Evolutionary conservation across 2,797 vertebrate genomes (phyloP).

Genomic region (Pantherophis vulpinus): DNA sequence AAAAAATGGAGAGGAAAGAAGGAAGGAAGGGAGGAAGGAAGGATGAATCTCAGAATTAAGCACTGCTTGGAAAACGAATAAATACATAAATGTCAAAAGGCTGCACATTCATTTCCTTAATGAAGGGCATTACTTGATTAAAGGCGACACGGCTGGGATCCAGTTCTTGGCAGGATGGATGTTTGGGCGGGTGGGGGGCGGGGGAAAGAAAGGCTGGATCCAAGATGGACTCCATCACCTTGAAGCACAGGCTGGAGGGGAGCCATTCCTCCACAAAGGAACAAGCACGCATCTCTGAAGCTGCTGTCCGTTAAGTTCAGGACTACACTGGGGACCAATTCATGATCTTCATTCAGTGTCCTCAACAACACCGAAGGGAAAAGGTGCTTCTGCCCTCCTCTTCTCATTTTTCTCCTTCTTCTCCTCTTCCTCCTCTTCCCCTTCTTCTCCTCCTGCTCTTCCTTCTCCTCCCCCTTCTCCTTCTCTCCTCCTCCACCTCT

Average conservation of each 20-base stretch:
- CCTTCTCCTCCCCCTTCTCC: no score
- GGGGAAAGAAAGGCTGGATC: background rate
- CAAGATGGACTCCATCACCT: background rate
- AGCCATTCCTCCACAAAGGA: background rate
- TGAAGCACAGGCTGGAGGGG: background rate
- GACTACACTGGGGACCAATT: background rate
- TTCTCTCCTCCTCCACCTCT: background rate
- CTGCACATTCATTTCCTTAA: slow-evolving; percentile 10
- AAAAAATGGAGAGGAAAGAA: no score
- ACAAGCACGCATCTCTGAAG: background rate
- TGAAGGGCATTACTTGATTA: slow-evolving; percentile 29
- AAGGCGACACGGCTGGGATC: slow-evolving; percentile 13
- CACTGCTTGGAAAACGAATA: background rate
- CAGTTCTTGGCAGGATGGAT: background rate
- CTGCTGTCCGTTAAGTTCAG: background rate
- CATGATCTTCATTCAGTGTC: background rate
- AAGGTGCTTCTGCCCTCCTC: background rate
- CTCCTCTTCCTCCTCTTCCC: no score
- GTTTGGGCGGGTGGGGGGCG: background rate
- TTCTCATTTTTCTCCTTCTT: fast-evolving
- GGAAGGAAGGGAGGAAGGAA: background rate
- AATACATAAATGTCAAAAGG: slow-evolving; percentile 20
- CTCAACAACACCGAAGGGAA: background rate
- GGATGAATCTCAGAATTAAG: slow-evolving; percentile 8
- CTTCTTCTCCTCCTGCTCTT: no score